These are phyloP conservation scores for Esox lucius DNA, from an alignment of 2,797 vertebrate genomes.

Conservation along the genomic window DNA sequence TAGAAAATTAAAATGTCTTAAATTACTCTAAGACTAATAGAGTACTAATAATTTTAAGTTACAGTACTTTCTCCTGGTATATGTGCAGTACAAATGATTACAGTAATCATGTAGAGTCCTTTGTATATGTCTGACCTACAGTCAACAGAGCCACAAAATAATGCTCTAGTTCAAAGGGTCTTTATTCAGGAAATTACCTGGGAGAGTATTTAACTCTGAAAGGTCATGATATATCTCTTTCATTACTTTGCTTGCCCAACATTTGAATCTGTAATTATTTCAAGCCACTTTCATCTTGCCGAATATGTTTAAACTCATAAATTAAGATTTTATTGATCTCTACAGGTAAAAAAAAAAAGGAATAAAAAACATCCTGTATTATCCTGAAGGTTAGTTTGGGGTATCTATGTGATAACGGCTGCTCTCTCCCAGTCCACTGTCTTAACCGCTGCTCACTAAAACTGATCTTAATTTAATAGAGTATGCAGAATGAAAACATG, in stretches of 20 bases:
- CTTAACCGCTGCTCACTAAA: constrained; percentile 27
- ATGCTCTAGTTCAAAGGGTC: neutral
- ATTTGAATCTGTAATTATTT: constrained; percentile 31
- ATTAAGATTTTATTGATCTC: constrained; percentile 36
- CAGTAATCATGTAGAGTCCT: too few species aligned
- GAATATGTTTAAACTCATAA: constrained; percentile 24
- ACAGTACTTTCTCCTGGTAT: too few species aligned
- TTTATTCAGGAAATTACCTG: neutral
- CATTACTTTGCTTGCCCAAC: constrained; percentile 5
- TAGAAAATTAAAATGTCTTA: too few species aligned
- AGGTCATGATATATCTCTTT: neutral
- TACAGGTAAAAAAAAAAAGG: constrained; percentile 51
- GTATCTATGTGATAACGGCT: constrained; percentile 44
- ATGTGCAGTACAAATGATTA: too few species aligned
- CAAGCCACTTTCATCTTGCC: constrained; percentile 34
- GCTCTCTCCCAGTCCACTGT: constrained; percentile 18
- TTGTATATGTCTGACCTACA: neutral
- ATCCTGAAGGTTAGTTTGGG: constrained; percentile 24
- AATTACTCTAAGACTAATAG: too few species aligned
- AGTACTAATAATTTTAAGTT: too few species aligned
- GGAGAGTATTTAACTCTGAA: neutral
- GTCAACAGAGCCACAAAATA: neutral
- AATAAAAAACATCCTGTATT: constrained; percentile 28
- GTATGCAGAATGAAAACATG: constrained; percentile 35
- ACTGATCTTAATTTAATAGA: constrained; percentile 10